Evolutionary conservation across 2,888 invertebrate species (phyloP), one percentile per base, ranked within the genome.

Genomic region (Cecidostiba fungosa): DNA sequence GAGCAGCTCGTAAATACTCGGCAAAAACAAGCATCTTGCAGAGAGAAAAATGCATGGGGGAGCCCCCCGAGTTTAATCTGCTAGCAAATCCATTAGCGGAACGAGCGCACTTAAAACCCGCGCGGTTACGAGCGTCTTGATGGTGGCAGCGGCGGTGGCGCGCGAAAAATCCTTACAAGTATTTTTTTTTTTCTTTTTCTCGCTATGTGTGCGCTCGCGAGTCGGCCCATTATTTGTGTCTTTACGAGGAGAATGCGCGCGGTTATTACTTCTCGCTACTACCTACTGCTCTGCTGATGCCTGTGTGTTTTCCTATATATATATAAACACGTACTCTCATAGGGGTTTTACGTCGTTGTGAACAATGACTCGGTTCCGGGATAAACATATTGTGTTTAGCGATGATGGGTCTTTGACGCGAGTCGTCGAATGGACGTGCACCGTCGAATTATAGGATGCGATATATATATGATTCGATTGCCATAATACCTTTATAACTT

Each of bases 31-130:
- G 84, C 70, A 32, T 70, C n/a, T 70, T 10, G 5, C 23, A 86
- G 86, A 86, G 83, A 59, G 85, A 86, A 88, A 85, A 89, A 82
- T 85, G 77, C 84, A 23, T 6, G 54, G n/a, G 4, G 54, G 54
- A n/a, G 5, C 32, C 36, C 29, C 59, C 66, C 19, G 87, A 80
- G 87, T 88, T 90, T 87, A 89, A 90, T 89, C 89, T 88, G 89
- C 87, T 86, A 81, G 81, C 87, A 88, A 89, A 89, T 90, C 90
- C 90, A 90, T 90, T 90, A 90, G 88, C 78, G 86, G 86, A 87
- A 88, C 85, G 87, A 87, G 89, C 80, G 76, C 87, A 88, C 88
- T 89, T 87, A 86, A 89, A 88, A 84, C 86, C 32, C 70, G 82
- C 19, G n/a, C 43, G 70, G 29, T 47, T 29, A n/a, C 54, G 77